A percentile compares a stretch with the other conserved stretches of the same genome.
Conservation (phyloP, 1,140 invertebrate genomes). For the Drosophila orosa region DNA sequence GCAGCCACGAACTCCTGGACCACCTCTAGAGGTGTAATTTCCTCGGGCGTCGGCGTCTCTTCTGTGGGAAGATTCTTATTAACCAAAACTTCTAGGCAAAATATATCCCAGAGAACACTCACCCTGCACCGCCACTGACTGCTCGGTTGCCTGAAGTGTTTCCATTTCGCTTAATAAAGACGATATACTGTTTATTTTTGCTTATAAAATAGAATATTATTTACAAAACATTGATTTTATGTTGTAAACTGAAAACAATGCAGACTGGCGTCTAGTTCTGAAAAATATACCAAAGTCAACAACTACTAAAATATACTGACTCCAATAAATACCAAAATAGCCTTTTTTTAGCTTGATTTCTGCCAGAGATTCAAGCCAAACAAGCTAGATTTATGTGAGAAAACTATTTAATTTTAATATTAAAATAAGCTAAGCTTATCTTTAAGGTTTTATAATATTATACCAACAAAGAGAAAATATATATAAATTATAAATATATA, state of each 20-base stretch:
- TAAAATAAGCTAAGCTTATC: too few relatives aligned
- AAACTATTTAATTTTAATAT: too few relatives aligned
- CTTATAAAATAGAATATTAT: not conserved
- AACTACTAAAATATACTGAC: not conserved
- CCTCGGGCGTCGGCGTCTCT: not conserved
- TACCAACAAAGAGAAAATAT: too few relatives aligned
- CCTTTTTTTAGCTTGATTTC: not conserved
- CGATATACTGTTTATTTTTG: not conserved
- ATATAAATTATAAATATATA: too few relatives aligned
- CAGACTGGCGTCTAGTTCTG: slow-evolving; percentile 2
- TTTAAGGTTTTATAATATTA: too few relatives aligned
- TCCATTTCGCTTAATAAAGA: not conserved
- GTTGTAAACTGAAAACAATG: not conserved
- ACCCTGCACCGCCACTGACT: not conserved
- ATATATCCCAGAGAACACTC: not conserved
- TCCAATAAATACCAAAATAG: not conserved
- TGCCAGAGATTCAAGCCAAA: not conserved
- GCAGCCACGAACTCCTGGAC: slow-evolving; percentile 28
- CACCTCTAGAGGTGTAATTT: slow-evolving; percentile 7
- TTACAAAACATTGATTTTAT: not conserved
- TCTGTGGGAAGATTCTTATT: slow-evolving; percentile 3
- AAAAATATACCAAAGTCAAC: not conserved
- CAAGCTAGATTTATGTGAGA: not conserved
- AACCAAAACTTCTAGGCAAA: not conserved
- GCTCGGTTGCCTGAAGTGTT: not conserved